A percentile compares a stretch with the other conserved stretches of the same genome.
These are phyloP conservation scores for Nyctereutes procyonoides DNA, from an alignment of 2,113 vertebrate species.

Conservation along the genomic window DNA sequence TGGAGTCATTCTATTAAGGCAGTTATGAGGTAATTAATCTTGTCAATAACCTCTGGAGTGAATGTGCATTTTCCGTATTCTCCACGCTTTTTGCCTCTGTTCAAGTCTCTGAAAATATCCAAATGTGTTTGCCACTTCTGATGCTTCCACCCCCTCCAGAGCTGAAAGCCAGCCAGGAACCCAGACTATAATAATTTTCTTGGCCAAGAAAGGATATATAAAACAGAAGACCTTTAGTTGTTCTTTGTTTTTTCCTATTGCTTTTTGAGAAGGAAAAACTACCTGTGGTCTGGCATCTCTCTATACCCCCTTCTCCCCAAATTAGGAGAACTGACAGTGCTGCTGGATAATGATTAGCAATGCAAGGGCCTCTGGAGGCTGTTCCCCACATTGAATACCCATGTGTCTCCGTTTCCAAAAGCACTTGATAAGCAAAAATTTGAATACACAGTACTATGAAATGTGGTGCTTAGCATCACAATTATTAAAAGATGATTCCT, in stretches of 20 bases:
- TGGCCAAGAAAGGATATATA: background rate
- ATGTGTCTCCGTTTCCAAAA: background rate
- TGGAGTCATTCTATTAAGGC: slow-evolving; percentile 76
- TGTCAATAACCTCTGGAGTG: slow-evolving; percentile 78
- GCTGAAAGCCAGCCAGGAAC: background rate
- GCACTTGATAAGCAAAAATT: slow-evolving; percentile 4
- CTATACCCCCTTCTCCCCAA: background rate
- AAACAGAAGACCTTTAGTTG: background rate
- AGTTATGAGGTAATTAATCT: slow-evolving; percentile 81
- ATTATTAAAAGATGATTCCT: background rate
- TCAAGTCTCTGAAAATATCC: slow-evolving; percentile 59
- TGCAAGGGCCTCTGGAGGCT: background rate
- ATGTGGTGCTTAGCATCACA: slow-evolving; percentile 1
- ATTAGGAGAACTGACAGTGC: background rate
- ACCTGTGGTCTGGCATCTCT: background rate
- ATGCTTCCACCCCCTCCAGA: background rate
- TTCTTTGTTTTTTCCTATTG: background rate
- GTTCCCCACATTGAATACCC: background rate
- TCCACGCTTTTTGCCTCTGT: slow-evolving; percentile 27
- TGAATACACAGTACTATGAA: background rate
- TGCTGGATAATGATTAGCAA: background rate
- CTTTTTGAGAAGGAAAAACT: background rate
- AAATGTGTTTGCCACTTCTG: slow-evolving; percentile 37
- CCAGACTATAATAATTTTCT: slow-evolving; percentile 40
- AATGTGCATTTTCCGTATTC: slow-evolving; percentile 59